Base-by-base conservation (phyloP, 1,140 invertebrate species). In the Chelonus insularis region DNA sequence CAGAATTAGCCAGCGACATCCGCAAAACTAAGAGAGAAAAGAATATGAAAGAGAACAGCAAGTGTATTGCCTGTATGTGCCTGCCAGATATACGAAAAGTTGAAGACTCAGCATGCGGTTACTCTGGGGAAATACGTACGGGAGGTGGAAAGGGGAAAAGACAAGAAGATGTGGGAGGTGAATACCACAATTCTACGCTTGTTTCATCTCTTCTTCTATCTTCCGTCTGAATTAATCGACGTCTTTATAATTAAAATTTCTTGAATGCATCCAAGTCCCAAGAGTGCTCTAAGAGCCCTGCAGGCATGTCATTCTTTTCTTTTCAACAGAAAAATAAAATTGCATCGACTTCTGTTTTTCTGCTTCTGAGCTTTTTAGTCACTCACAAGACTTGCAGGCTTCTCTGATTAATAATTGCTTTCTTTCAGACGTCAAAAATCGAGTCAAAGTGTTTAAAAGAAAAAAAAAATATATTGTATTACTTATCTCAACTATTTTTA, bases 231-330 rank as follows among this genome's bases (percentile, higher is more conserved):
- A 52, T 52, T 52, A 52, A 52, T 52, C 50, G 50, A 52, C 50
- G 50, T 52, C 50, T 52, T 52, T 52, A 52, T 52, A 52, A 52
- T 52, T 52, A 52, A 52, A 52, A 52, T 52, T 52, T 52, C 50
- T 52, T 52, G 50, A 52, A 52, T 52, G 50, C 50, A 52, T 14
- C 25, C 8, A n/a, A 36, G 50, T 2, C n/a, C 18, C 50, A 25
- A 6, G 12, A 36, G 32, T n/a, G 32, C 29, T 34, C 37, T 14
- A 39, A 39, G 37, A 11, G 37, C 37, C 14, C 14, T 14, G n/a
- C 14, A 12, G 11, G 2, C 37, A 14, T 39, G 37, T 39, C 37
- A 14, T 39, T 39, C n/a, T n/a, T n/a, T n/a, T n/a, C n/a, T n/a
- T n/a, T n/a, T n/a, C n/a, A n/a, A n/a, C n/a, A n/a, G n/a, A n/a